Conservation (phyloP, 2,797 vertebrate genomes). For the Danionella dracula region DNA sequence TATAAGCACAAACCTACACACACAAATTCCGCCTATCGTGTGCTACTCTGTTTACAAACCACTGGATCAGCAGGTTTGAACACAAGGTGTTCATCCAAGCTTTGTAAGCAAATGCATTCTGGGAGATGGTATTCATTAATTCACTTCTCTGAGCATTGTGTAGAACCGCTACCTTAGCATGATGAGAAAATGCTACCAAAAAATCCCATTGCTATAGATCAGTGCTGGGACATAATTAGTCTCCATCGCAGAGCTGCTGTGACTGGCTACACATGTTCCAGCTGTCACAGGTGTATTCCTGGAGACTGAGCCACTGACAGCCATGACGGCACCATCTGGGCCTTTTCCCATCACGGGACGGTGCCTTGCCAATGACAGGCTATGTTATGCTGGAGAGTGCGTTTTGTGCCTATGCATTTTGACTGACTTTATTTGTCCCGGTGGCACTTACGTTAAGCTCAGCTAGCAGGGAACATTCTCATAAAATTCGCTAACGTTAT, state of each 20-base stretch:
- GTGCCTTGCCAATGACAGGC: constrained; percentile 57
- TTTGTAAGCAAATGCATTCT: constrained; percentile 16
- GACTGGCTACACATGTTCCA: constrained; percentile 71
- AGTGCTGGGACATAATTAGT: constrained; percentile 71
- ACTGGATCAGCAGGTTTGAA: constrained; percentile 10
- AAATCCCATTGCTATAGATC: constrained; percentile 40
- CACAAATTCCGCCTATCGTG: constrained; percentile 23
- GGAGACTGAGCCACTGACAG: constrained; percentile 68
- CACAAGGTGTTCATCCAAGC: constrained; percentile 15
- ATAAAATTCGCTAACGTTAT: too few relatives aligned
- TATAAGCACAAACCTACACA: background rate
- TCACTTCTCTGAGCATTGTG: background rate
- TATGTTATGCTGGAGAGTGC: constrained; percentile 42
- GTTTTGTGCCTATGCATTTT: background rate
- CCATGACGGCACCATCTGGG: constrained; percentile 74
- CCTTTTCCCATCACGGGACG: constrained; percentile 57
- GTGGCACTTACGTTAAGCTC: constrained; percentile 53
- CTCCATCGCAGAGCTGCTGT: constrained; percentile 58
- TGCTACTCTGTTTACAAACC: constrained; percentile 20
- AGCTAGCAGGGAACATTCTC: too few relatives aligned
- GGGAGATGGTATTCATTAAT: constrained; percentile 10
- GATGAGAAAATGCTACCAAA: constrained; percentile 6
- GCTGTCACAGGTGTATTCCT: constrained; percentile 77
- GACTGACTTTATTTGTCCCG: constrained; percentile 43
- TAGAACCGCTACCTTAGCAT: background rate